phyloP scores from a whole-genome alignment of 2,888 invertebrate species.

The Pilophorus perplexus region DNA sequence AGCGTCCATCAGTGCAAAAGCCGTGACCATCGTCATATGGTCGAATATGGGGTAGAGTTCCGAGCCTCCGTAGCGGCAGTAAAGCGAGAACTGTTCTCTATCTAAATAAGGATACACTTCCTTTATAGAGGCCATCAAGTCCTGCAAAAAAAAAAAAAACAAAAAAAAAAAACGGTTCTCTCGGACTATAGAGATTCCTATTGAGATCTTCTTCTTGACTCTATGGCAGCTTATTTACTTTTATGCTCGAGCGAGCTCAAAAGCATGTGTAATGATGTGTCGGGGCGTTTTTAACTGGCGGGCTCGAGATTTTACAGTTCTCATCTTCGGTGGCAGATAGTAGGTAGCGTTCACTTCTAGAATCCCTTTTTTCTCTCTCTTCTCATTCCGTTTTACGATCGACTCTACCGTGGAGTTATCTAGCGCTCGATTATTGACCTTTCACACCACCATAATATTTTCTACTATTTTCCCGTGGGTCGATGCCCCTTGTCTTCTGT shows the following conservation, averaged over 20 bases:
- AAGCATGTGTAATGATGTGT: neutral
- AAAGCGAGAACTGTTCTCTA: conserved; percentile 14
- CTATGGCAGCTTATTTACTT: conserved; percentile 5
- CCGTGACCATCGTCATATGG: conserved; percentile 34
- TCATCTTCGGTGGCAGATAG: too few species aligned
- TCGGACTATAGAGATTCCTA: conserved; percentile 13
- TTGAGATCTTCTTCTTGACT: conserved; percentile 1
- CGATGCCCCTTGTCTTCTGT: too few species aligned
- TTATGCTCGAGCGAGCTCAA: neutral
- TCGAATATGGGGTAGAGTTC: conserved; percentile 31
- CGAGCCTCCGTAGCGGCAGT: conserved; percentile 25
- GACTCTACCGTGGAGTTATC: too few species aligned
- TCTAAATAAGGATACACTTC: conserved; percentile 33
- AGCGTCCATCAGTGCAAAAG: conserved; percentile 34
- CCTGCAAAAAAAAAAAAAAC: conserved; percentile 23
- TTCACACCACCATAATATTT: too few species aligned
- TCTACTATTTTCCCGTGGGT: too few species aligned
- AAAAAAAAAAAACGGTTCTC: too few species aligned
- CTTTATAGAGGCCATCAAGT: conserved; percentile 26
- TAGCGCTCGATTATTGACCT: too few species aligned
- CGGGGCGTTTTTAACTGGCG: neutral
- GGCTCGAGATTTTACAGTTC: neutral
- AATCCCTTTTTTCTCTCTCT: too few species aligned
- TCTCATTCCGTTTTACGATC: too few species aligned
- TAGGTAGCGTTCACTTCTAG: too few species aligned